Conservation (phyloP, 2,797 vertebrate species). For the Clarias laeviceps region DNA sequence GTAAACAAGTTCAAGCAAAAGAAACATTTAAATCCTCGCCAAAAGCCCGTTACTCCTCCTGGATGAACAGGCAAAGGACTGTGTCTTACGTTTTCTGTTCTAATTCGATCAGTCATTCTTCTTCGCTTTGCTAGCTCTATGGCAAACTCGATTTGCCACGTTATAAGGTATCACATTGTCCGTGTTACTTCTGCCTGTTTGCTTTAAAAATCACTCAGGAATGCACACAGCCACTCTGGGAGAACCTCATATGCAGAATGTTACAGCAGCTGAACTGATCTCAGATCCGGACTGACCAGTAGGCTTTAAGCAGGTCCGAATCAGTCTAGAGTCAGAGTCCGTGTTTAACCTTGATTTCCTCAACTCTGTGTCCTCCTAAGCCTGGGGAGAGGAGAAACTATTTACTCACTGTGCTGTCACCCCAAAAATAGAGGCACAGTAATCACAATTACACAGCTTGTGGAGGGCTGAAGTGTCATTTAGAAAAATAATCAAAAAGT, state of each 20-base stretch:
- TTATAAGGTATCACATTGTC: conserved; percentile 56
- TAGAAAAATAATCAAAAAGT: conserved; percentile 66
- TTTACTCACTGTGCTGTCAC: conserved; percentile 54
- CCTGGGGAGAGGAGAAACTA: conserved; percentile 52
- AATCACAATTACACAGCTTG: conserved; percentile 65
- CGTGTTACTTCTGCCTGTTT: conserved; percentile 40
- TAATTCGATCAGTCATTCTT: conserved; percentile 58
- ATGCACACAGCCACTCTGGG: neutral
- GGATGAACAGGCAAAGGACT: conserved; percentile 41
- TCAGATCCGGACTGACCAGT: conserved; percentile 21
- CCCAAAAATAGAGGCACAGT: conserved; percentile 65
- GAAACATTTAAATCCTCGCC: conserved; percentile 66
- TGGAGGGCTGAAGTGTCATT: conserved; percentile 65
- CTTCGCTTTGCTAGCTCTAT: conserved; percentile 37
- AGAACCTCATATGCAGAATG: neutral
- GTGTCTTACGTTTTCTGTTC: conserved; percentile 48
- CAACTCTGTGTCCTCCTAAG: conserved; percentile 45
- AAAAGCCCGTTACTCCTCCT: conserved; percentile 53
- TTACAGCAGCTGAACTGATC: conserved; percentile 1
- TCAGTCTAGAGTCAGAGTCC: conserved; percentile 18
- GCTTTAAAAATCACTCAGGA: conserved; percentile 47
- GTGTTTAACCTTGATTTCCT: conserved; percentile 54
- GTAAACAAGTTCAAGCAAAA: conserved; percentile 47
- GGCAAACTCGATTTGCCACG: conserved; percentile 50
- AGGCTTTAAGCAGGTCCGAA: conserved; percentile 27